Base-by-base conservation (phyloP, 2,113 vertebrate genomes). In the Theristicus caerulescens region DNA sequence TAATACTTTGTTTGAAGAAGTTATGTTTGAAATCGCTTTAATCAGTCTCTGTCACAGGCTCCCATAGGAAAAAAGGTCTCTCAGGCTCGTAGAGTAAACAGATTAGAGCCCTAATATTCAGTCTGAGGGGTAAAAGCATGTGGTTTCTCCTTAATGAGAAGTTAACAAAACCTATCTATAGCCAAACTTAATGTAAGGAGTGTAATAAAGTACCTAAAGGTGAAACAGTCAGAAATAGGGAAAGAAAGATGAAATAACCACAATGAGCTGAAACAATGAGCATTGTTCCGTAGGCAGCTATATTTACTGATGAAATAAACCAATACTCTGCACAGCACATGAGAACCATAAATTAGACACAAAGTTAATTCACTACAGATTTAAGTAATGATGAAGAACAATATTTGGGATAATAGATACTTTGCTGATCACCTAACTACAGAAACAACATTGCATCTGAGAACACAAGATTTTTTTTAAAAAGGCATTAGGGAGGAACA, bases 1-100 rank as follows among this genome's bases (percentile, higher is more conserved):
- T 89, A 89, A 78, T 32, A 44, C 11, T 93, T 81, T 52, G n/a
- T 82, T 94, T 91, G 83, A 96, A 95, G 49, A 86, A 83, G 8
- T 80, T 81, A 17, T 69, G 11, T 73, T 61, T 92, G 58, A 94
- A 95, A 86, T 69, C 0, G 0, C 80, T 94, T 95, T 94, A 95
- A 94, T 88, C 83, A 83, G 40, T 86, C 55, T 80, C 36, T 86
- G 89, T 65, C 67, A 82, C n/a, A 70, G 17, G 15, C 3, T 59
- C 77, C 59, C 77, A 32, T 0, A 61, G 36, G 84, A 66, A 82
- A 91, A 81, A 71, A 36, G 1, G 13, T 49, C 55, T 95, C 49
- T 58, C 49, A 77, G 54, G 46, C 95, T 92, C 22, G 7, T 4
- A 67, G 6, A 59, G 6, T 55, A 80, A 95, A 67, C 57, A 88